Conservation (phyloP, 1,140 invertebrate species). For the Panagrolaimus sp. region DNA sequence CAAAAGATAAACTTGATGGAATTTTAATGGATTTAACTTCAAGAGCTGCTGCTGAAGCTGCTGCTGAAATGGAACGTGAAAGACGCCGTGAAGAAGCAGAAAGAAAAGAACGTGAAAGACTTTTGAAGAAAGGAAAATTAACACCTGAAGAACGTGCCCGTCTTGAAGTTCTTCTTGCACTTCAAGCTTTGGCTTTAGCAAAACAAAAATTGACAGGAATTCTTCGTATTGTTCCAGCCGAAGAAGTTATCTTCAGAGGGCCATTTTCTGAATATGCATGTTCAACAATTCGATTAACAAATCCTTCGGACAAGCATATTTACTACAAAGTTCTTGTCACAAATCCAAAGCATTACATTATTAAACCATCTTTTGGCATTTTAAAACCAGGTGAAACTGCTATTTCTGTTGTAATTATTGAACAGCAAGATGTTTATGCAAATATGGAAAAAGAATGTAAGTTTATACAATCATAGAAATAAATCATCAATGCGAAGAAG, state of each 20-base stretch:
- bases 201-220: constrained; percentile 9
- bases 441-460: constrained; percentile 1
- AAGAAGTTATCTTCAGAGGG: neutral
- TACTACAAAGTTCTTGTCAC: constrained; percentile 8
- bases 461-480: neutral
- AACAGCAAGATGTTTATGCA: neutral
- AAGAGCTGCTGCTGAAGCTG: constrained; percentile 1
- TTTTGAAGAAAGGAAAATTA: neutral
- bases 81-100: constrained; percentile 2
- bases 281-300: neutral
- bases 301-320: neutral
- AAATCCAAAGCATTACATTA: constrained; percentile 8
- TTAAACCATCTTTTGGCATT: neutral
- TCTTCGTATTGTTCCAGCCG: neutral
- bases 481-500: neutral
- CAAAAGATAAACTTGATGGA: neutral
- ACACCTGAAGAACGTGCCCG: neutral
- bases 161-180: constrained; percentile 5
- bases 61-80: constrained; percentile 15
- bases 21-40: constrained; percentile 4
- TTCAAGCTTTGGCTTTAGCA: neutral
- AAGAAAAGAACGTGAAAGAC: constrained; percentile 1
- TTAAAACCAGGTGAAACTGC: constrained; percentile 3
- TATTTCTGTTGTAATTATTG: neutral
- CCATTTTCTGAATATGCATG: constrained; percentile 4